Evolutionary conservation across 1,140 invertebrate genomes (phyloP), one percentile per base, ranked within the genome.

Genomic region (Nylanderia fulva): DNA sequence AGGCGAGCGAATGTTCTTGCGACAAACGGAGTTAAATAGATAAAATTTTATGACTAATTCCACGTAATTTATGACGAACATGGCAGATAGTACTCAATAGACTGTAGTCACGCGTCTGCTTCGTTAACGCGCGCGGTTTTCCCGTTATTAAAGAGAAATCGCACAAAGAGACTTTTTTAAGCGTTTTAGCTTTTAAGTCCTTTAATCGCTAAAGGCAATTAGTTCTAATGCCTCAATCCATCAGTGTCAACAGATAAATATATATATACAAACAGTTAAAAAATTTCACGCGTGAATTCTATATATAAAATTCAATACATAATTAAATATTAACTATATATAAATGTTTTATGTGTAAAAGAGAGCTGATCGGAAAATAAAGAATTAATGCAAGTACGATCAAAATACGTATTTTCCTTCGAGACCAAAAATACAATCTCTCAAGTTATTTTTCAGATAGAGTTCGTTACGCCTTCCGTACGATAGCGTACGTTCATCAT

Each of bases 31-130:
- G 69, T 36, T 33, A 72, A 77, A 86, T 88, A 89, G 87, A 61
- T 64, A 80, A 29, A 89, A 90, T 29, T 89, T 90, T 90, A 90
- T 71, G 85, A 83, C 74, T 87, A 82, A 90, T 88, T 88, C 86
- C 56, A 58, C 69, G 66, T 84, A 85, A 89, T 90, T 86, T 86
- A 89, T 71, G 85, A 76, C 72, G 33, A 89, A 64, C n/a, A 15
- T 8, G 36, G 68, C 24, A 66, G 80, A 69, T 64, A 89, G 29
- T 71, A 80, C 82, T 89, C 64, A 89, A 90, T 90, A 88, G 88
- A 24, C 61, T 24, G 21, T n/a, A 74, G 88, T 90, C 88, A 90
- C 88, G 88, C 87, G 79, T 61, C 61, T 27, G 21, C 36, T 69
- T 72, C 48, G 52, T 58, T 42, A 60, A 33, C 45, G 45, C 9